Percentiles rank a stretch among this genome's conserved stretches.
These are phyloP conservation scores for Mesoligia furuncula DNA, from an alignment of 2,888 invertebrate genomes.

Conservation along the genomic window DNA sequence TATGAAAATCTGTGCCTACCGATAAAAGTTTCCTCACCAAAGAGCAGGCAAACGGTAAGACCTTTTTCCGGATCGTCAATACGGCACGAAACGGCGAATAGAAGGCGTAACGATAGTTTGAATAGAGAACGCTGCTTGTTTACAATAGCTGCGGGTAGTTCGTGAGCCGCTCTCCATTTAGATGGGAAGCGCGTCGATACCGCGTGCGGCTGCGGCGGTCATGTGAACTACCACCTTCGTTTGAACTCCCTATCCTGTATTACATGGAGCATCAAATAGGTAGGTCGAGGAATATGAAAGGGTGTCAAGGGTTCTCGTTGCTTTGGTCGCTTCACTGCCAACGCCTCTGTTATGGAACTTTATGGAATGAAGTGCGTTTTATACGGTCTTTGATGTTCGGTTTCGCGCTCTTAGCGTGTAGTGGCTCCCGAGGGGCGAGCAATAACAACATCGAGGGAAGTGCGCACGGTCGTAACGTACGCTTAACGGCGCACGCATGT, in stretches of 20 bases:
- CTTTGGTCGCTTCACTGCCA: constrained; percentile 77
- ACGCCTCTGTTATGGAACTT: constrained; percentile 85
- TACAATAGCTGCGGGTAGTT: constrained; percentile 89
- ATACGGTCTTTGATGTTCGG: constrained; percentile 88
- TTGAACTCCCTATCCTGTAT: constrained; percentile 72
- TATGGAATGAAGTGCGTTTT: constrained; percentile 88
- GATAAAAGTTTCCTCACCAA: constrained; percentile 77
- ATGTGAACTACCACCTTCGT: constrained; percentile 76
- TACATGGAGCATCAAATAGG: constrained; percentile 60
- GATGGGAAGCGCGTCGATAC: constrained; percentile 86
- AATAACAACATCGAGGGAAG: constrained; percentile 83
- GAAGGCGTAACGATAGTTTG: constrained; percentile 86
- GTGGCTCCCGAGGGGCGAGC: constrained; percentile 82
- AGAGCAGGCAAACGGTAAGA: constrained; percentile 74
- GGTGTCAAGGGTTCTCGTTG: constrained; percentile 76
- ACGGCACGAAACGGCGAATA: constrained; percentile 80
- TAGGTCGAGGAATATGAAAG: constrained; percentile 69
- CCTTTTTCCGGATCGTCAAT: constrained; percentile 83
- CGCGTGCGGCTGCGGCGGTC: constrained; percentile 80
- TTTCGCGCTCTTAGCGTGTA: constrained; percentile 84
- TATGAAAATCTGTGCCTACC: constrained; percentile 75
- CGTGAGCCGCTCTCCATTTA: constrained; percentile 88
- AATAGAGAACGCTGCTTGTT: constrained; percentile 88
- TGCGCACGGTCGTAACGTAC: constrained; percentile 78
- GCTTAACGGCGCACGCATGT: constrained; percentile 75